phyloP scores from a whole-genome alignment of 2,113 vertebrate genomes.

The Numenius arquata region DNA sequence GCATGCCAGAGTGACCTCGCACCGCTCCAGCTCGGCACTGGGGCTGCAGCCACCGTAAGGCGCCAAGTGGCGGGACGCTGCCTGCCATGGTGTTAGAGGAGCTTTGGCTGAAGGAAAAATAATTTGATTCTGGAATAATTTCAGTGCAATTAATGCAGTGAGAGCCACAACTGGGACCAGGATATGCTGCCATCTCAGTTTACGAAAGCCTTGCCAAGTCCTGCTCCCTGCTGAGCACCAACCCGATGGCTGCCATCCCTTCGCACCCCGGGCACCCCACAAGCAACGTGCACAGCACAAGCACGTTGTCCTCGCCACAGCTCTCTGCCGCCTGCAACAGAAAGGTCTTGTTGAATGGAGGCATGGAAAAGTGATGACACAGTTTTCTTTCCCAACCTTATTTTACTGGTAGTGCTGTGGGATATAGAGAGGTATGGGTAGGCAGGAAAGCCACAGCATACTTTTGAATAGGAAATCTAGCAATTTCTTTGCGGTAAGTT shows the following conservation, averaged over 20 bases:
- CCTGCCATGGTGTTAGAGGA: neutral
- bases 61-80: rapidly evolving
- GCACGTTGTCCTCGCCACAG: neutral
- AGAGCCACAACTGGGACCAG: neutral
- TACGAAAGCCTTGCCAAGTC: neutral
- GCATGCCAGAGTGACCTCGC: neutral
- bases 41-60: neutral
- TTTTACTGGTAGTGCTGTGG: slow-evolving; percentile 32
- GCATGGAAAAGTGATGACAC: neutral
- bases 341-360: neutral
- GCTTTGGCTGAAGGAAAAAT: neutral
- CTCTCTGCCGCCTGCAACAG: neutral
- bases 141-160: neutral
- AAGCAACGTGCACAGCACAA: rapidly evolving
- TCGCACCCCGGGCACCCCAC: rapidly evolving
- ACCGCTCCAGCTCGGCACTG: neutral
- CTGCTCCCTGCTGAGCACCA: neutral
- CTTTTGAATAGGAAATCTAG: slow-evolving; percentile 32
- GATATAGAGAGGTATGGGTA: neutral
- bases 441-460: neutral
- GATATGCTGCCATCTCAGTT: rapidly evolving
- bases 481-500: slow-evolving; percentile 24
- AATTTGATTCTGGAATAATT: neutral
- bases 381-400: neutral
- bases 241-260: neutral